These are phyloP conservation scores for Lycocerus yunnanus DNA, from an alignment of 2,888 invertebrate genomes.

Conservation along the genomic window DNA sequence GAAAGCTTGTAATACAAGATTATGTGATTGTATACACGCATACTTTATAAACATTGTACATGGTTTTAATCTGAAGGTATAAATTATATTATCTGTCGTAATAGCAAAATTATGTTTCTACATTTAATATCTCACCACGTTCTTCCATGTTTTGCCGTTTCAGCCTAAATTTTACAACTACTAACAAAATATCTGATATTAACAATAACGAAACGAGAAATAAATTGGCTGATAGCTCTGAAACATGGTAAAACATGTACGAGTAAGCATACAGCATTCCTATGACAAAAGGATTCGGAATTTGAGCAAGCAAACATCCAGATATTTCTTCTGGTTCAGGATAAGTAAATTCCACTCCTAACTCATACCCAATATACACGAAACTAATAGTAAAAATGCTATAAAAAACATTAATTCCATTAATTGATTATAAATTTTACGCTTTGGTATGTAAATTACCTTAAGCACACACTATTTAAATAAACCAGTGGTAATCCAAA, in stretches of 20 bases:
- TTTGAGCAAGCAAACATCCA: not conserved
- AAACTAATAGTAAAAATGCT: not conserved
- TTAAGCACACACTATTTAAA: constrained; percentile 76
- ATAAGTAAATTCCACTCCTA: not conserved
- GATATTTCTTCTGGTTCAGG: not conserved
- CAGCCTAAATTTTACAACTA: not conserved
- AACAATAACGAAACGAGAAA: not conserved
- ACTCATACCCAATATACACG: not conserved
- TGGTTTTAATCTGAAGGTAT: no score
- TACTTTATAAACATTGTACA: no score
- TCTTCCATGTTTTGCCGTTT: not conserved
- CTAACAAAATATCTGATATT: not conserved
- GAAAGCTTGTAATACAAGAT: no score
- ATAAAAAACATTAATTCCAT: not conserved
- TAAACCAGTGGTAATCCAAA: constrained; percentile 80
- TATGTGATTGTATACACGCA: no score
- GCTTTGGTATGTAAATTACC: constrained; percentile 62
- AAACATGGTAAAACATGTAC: not conserved
- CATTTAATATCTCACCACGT: not conserved
- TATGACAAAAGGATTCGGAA: not conserved
- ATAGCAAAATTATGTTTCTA: not conserved
- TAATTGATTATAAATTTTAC: not conserved
- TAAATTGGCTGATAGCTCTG: not conserved
- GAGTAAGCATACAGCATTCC: not conserved
- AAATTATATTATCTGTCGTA: no score